A percentile compares a stretch with the other conserved stretches of the same genome.
These are phyloP conservation scores for Danio jaintianensis DNA, from an alignment of 2,797 vertebrate species.

Conservation along the genomic window DNA sequence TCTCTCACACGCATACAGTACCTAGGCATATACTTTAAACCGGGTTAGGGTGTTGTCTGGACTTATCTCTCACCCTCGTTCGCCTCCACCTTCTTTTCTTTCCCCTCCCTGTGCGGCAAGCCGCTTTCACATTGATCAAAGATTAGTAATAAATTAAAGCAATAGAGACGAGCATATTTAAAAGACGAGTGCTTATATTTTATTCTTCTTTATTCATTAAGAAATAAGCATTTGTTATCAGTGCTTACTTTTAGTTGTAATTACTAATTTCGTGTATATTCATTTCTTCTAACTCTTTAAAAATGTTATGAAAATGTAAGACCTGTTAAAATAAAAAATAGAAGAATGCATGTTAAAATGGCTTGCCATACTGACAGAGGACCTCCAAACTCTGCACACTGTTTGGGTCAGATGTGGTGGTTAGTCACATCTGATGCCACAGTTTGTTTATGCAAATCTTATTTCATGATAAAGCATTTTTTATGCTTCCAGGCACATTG, in stretches of 20 bases:
- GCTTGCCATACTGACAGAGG: slow-evolving; percentile 24
- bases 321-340: neutral
- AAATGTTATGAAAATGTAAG: neutral
- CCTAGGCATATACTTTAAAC: slow-evolving; percentile 34
- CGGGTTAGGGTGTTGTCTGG: slow-evolving; percentile 58
- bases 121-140: neutral
- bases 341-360: neutral
- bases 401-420: too few relatives aligned
- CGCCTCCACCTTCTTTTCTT: slow-evolving; percentile 56
- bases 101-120: slow-evolving; percentile 35
- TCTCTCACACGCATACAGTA: slow-evolving; percentile 30
- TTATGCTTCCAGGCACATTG: neutral
- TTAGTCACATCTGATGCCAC: neutral
- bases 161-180: neutral
- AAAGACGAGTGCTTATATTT: neutral
- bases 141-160: neutral
- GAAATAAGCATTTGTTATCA: neutral
- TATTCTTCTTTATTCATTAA: neutral
- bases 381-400: neutral
- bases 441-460: neutral
- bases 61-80: slow-evolving; percentile 57
- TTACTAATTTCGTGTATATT: neutral
- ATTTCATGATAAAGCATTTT: neutral
- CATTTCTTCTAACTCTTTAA: neutral
- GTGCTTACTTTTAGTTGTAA: neutral